Percentiles rank a stretch among this genome's conserved stretches.
Conservation (phyloP, 2,113 vertebrate species). For the Odontesthes bonariensis region DNA sequence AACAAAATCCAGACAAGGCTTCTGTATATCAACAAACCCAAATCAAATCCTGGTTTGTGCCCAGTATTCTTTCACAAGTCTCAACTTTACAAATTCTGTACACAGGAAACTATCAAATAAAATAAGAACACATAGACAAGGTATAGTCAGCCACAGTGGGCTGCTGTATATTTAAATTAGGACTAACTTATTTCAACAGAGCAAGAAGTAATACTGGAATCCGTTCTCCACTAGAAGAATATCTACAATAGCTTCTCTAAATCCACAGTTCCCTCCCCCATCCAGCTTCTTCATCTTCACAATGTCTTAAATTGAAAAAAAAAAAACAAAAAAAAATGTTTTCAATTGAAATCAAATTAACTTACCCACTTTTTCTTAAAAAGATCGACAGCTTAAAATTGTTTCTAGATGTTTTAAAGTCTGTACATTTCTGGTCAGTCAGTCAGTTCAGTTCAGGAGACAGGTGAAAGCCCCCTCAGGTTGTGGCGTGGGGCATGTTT, state of each 20-base stretch:
- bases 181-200: slow-evolving; percentile 92
- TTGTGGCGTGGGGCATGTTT: slow-evolving; percentile 83
- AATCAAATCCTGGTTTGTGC: slow-evolving; percentile 71
- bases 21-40: slow-evolving; percentile 80
- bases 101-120: slow-evolving; percentile 85
- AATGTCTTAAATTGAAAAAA: slow-evolving; percentile 62
- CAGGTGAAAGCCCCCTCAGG: slow-evolving; percentile 83
- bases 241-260: slow-evolving; percentile 95
- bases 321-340: slow-evolving; percentile 57
- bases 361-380: slow-evolving; percentile 73
- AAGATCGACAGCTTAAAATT: slow-evolving; percentile 82
- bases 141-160: slow-evolving; percentile 84
- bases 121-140: slow-evolving; percentile 89
- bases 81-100: slow-evolving; percentile 86
- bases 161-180: slow-evolving; percentile 96
- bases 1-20: slow-evolving; percentile 94
- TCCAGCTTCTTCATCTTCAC: slow-evolving; percentile 82
- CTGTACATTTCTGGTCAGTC: slow-evolving; percentile 89
- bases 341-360: slow-evolving; percentile 81
- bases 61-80: slow-evolving; percentile 79
- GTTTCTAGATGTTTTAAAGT: slow-evolving; percentile 78
- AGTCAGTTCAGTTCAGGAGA: slow-evolving; percentile 76
- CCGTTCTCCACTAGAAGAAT: slow-evolving; percentile 91
- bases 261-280: slow-evolving; percentile 78
- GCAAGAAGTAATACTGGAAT: slow-evolving; percentile 96